phyloP scores from a whole-genome alignment of 2,797 vertebrate species.

The Poeciliopsis gracilis region DNA sequence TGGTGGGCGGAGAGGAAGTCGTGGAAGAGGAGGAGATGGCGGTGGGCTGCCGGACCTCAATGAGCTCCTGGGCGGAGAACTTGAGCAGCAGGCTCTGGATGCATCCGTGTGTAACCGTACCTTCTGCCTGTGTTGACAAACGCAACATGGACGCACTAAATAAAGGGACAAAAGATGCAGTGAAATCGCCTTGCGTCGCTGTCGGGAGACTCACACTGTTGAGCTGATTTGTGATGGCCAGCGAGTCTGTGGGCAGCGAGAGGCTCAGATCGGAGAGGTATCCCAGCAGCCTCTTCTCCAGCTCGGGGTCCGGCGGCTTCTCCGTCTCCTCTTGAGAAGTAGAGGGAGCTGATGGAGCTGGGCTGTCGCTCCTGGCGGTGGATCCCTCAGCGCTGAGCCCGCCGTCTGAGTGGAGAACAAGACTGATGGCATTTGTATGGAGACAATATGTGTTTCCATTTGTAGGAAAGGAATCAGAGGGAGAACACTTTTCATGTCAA shows the following conservation, averaged over 20 bases:
- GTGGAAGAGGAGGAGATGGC: constrained; percentile 77
- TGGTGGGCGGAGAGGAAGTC: constrained; percentile 67
- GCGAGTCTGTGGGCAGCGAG: constrained; percentile 87
- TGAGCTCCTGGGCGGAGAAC: constrained; percentile 93
- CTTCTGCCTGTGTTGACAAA: constrained; percentile 78
- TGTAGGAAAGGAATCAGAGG: not conserved
- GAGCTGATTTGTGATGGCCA: constrained; percentile 87
- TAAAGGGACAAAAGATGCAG: not conserved
- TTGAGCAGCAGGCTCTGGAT: constrained; percentile 93
- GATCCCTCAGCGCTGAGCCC: constrained; percentile 77
- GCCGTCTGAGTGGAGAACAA: constrained; percentile 73
- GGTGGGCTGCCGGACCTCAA: constrained; percentile 86
- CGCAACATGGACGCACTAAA: not conserved
- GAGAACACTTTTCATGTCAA: not conserved
- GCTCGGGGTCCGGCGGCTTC: constrained; percentile 87
- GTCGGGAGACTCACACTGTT: constrained; percentile 82
- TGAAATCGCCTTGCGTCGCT: not conserved
- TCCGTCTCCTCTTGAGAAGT: constrained; percentile 77
- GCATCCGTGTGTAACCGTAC: constrained; percentile 80
- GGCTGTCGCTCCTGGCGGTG: constrained; percentile 88
- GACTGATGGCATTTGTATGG: not conserved
- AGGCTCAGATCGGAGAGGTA: constrained; percentile 90
- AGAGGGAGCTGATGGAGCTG: constrained; percentile 76
- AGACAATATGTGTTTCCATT: not conserved
- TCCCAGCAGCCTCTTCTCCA: constrained; percentile 89